Percentiles rank a stretch among this genome's conserved stretches.
These are phyloP conservation scores for Mormyrus iriodes DNA, from an alignment of 2,113 vertebrate genomes.

Conservation along the genomic window DNA sequence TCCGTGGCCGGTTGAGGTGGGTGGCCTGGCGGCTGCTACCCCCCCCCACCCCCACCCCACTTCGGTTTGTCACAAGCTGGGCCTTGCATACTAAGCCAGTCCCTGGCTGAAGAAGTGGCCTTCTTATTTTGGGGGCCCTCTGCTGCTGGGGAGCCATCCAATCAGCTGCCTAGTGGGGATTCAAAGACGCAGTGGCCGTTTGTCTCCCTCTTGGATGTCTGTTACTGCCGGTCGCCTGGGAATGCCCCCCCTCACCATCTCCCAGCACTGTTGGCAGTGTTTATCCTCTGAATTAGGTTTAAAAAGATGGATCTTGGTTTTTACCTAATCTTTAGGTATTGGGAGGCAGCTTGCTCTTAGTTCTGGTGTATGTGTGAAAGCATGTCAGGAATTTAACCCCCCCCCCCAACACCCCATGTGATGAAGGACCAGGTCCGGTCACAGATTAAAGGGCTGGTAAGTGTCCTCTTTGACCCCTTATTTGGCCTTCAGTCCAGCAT, in stretches of 20 bases:
- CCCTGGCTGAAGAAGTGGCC: background rate
- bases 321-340: background rate
- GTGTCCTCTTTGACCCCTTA: background rate
- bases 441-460: background rate
- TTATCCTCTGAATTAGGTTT: background rate
- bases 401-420: background rate
- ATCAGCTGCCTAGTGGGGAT: background rate
- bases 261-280: background rate
- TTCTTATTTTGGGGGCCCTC: background rate
- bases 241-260: background rate
- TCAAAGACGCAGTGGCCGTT: background rate
- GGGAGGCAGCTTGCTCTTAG: background rate
- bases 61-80: background rate
- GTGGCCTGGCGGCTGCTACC: background rate
- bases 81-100: conserved; percentile 1
- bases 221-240: background rate
- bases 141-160: background rate
- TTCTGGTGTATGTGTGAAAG: background rate
- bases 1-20: background rate
- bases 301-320: background rate
- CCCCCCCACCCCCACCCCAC: background rate
- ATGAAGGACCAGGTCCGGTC: background rate
- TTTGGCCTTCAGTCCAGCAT: background rate
- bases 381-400: background rate
- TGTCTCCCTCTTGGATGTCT: conserved; percentile 1